Percentiles rank a stretch among this genome's conserved stretches.
Conservation (phyloP, 2,888 invertebrate genomes). For the Tetragonisca angustula region DNA sequence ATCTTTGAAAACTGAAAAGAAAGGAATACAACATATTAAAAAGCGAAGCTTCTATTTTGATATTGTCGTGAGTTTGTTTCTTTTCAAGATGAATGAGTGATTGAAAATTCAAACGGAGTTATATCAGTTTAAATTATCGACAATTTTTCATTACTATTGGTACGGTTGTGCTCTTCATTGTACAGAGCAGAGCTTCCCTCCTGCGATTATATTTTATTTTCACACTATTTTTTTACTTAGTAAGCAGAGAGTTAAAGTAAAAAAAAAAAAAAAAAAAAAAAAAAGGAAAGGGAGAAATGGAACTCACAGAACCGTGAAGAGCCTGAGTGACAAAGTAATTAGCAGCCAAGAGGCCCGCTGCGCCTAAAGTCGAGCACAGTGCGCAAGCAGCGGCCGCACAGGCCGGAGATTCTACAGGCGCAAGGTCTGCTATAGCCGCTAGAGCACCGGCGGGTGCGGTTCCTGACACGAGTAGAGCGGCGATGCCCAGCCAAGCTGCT, state of each 20-base stretch:
- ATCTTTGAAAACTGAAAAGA: too few species aligned
- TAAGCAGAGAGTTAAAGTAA: background rate
- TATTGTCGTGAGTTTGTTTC: too few species aligned
- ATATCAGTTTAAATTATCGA: too few species aligned
- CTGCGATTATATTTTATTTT: too few species aligned
- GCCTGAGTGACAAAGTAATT: conserved; percentile 87
- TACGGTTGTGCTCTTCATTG: too few species aligned
- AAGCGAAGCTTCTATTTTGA: too few species aligned
- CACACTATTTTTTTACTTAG: background rate
- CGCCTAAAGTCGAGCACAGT: conserved; percentile 86
- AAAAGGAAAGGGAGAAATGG: background rate
- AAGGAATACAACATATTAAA: too few species aligned
- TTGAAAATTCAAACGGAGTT: too few species aligned
- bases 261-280: background rate
- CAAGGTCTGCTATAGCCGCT: conserved; percentile 87
- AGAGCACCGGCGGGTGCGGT: conserved; percentile 86
- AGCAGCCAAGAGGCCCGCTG: conserved; percentile 86
- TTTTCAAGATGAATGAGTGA: too few species aligned
- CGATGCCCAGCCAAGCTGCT: conserved; percentile 86
- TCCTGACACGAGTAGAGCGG: conserved; percentile 86
- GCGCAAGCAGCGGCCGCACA: conserved; percentile 83
- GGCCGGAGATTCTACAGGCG: conserved; percentile 84
- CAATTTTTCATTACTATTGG: too few species aligned
- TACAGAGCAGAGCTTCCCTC: too few species aligned
- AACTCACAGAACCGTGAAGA: conserved; percentile 86